Conservation (phyloP, 2,113 vertebrate species). For the Agapornis roseicollis region DNA sequence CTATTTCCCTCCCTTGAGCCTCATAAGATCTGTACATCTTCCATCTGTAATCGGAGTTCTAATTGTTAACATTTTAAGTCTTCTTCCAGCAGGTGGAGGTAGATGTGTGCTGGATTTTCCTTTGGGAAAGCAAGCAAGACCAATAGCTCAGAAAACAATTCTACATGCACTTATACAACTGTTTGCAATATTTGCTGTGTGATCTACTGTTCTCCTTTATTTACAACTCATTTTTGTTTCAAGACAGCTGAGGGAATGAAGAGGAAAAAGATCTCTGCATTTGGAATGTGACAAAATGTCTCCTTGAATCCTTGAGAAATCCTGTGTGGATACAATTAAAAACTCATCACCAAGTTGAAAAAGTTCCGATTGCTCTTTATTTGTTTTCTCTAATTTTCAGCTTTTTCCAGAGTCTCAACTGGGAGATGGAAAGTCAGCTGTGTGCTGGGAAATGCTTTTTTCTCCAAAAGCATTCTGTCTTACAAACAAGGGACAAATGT, state of each 20-base stretch:
- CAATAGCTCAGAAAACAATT: background rate
- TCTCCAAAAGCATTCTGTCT: background rate
- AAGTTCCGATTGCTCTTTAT: background rate
- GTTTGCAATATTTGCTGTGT: background rate
- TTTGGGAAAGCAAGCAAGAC: background rate
- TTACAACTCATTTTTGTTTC: background rate
- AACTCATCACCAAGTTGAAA: background rate
- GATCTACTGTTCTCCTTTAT: background rate
- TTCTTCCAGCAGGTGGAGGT: conserved; percentile 68
- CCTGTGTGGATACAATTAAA: background rate
- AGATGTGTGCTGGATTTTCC: conserved; percentile 47
- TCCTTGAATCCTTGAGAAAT: background rate
- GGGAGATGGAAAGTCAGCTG: background rate
- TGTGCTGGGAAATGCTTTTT: background rate
- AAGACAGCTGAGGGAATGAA: background rate
- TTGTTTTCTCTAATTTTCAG: background rate
- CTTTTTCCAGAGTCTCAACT: background rate
- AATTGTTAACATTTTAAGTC: conserved; percentile 25
- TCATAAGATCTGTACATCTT: background rate
- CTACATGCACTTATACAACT: background rate
- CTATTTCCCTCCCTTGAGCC: background rate
- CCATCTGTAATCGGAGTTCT: background rate
- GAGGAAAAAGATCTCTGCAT: background rate
- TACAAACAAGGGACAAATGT: background rate
- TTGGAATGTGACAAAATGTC: background rate